These are phyloP conservation scores for Sebastes oblongus DNA, from an alignment of 2,797 vertebrate genomes.

Conservation along the genomic window DNA sequence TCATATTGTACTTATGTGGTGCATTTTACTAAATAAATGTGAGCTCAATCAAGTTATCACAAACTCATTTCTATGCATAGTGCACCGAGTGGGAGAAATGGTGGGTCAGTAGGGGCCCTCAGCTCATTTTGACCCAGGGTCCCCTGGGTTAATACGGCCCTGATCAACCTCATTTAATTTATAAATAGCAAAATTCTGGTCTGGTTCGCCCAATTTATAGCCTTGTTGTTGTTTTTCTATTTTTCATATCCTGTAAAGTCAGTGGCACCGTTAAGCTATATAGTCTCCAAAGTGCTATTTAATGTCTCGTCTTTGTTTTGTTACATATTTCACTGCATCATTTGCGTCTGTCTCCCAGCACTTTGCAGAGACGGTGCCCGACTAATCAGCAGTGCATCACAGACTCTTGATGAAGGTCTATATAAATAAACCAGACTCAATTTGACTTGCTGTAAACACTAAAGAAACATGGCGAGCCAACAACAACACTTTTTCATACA, in stretches of 20 bases:
- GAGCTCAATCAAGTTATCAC: not conserved
- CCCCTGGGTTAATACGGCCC: not conserved
- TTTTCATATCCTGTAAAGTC: not conserved
- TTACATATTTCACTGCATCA: constrained; percentile 13
- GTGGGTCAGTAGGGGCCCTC: not conserved
- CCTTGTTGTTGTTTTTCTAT: not conserved
- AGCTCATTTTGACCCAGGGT: not conserved
- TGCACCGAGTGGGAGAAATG: not conserved
- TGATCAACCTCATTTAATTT: not conserved
- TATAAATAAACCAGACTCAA: constrained; percentile 41
- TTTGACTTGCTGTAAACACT: constrained; percentile 19
- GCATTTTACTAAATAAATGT: not conserved
- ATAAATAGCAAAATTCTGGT: not conserved
- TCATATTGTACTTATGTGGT: not conserved
- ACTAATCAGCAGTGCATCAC: constrained; percentile 37
- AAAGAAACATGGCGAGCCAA: not conserved
- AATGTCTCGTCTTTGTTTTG: not conserved
- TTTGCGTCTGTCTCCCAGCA: constrained; percentile 25
- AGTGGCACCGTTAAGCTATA: not conserved
- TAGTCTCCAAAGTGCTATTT: constrained; percentile 17
- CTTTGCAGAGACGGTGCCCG: constrained; percentile 30
- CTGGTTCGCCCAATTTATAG: not conserved
- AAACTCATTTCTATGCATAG: not conserved
- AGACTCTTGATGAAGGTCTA: constrained; percentile 30
- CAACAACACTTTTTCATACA: constrained; percentile 6